A percentile compares a stretch with the other conserved stretches of the same genome.
These are phyloP conservation scores for Catharus bicknelli DNA, from an alignment of 2,113 vertebrate species.

Conservation along the genomic window DNA sequence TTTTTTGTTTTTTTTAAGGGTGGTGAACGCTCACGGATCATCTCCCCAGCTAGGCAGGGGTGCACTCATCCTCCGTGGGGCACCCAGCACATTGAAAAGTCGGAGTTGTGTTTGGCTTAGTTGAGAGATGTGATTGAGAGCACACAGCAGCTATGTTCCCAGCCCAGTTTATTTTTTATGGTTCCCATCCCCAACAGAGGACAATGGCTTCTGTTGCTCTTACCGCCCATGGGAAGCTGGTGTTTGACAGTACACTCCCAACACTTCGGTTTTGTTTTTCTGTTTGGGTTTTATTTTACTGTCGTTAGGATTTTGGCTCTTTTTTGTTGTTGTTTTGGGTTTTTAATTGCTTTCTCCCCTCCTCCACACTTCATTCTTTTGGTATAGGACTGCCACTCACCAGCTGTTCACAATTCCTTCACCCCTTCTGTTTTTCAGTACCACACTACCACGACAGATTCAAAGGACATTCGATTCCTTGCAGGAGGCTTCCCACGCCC, in stretches of 20 bases:
- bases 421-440: slow-evolving; percentile 44
- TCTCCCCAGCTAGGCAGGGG: background rate
- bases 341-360: background rate
- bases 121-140: background rate
- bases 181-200: background rate
- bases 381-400: slow-evolving; percentile 37
- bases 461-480: slow-evolving; percentile 31
- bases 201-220: slow-evolving; percentile 31
- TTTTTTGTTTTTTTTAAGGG: background rate
- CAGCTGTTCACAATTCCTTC: slow-evolving; percentile 68
- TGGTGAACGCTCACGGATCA: background rate
- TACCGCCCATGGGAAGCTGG: slow-evolving; percentile 13
- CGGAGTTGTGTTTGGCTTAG: background rate
- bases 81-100: background rate
- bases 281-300: background rate
- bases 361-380: slow-evolving; percentile 30
- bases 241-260: background rate
- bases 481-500: background rate
- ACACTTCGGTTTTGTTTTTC: slow-evolving; percentile 13
- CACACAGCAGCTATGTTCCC: background rate
- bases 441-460: background rate
- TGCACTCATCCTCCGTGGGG: background rate
- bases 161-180: slow-evolving; percentile 15
- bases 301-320: background rate
- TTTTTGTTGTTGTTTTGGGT: background rate